Percentiles rank a stretch among this genome's conserved stretches.
phyloP scores from a whole-genome alignment of 1,140 invertebrate genomes.

The Coptotermes formosanus region DNA sequence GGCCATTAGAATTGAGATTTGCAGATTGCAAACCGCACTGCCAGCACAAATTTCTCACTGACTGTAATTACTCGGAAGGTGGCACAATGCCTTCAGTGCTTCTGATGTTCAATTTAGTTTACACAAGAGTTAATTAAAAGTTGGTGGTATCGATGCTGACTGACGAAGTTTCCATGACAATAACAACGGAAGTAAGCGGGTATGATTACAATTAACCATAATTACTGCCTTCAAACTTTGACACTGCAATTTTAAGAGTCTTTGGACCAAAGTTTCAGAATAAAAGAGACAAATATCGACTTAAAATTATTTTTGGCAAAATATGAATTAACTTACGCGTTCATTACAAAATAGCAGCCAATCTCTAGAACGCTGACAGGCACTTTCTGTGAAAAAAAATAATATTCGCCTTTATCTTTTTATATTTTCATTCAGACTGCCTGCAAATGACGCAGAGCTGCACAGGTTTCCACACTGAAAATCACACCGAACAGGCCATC shows the following conservation, averaged over 20 bases:
- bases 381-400: too few species aligned
- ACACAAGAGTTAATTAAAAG: not conserved
- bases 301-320: too few species aligned
- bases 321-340: too few species aligned
- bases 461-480: too few species aligned
- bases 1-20: not conserved
- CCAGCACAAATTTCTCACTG: not conserved
- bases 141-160: not conserved
- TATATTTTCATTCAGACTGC: too few species aligned
- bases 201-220: constrained; percentile 5
- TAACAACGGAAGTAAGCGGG: not conserved
- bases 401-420: too few species aligned
- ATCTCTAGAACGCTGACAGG: too few species aligned
- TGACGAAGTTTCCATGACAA: not conserved
- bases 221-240: not conserved
- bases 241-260: not conserved
- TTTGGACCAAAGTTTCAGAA: not conserved
- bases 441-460: too few species aligned
- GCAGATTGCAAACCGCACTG: not conserved
- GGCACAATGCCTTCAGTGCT: not conserved
- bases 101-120: constrained; percentile 2
- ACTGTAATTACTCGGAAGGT: not conserved
- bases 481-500: too few species aligned
- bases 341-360: too few species aligned
- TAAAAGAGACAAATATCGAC: not conserved